phyloP scores from a whole-genome alignment of 2,113 vertebrate genomes.

The Trematomus loennbergii region DNA sequence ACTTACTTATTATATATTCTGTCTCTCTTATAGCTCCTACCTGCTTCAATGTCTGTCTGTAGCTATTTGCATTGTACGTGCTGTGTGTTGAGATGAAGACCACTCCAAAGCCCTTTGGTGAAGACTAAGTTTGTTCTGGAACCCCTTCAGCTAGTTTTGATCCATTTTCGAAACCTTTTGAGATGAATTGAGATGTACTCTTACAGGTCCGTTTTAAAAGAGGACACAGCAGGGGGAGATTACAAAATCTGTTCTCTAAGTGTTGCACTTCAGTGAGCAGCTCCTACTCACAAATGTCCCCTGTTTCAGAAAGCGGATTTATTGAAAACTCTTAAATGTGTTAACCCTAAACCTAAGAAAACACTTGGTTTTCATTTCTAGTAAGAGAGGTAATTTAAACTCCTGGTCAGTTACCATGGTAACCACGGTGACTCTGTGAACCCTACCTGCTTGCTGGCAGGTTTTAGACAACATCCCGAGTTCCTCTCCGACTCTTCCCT shows the following conservation, averaged over 20 bases:
- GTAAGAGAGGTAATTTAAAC: too few relatives aligned
- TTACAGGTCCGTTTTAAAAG: constrained; percentile 31
- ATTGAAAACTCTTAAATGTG: too few relatives aligned
- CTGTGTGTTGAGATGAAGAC: constrained; percentile 37
- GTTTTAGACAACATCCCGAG: too few relatives aligned
- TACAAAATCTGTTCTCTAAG: not conserved
- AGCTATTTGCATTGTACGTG: constrained; percentile 25
- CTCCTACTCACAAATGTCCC: constrained; percentile 13
- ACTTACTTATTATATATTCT: not conserved
- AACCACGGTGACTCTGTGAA: too few relatives aligned
- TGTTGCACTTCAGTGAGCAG: constrained; percentile 7
- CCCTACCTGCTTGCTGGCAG: too few relatives aligned
- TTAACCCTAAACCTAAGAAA: too few relatives aligned
- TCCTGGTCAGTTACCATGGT: too few relatives aligned
- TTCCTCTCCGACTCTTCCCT: too few relatives aligned
- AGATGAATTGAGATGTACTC: constrained; percentile 16
- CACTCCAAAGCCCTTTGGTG: constrained; percentile 54
- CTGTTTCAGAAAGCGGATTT: too few relatives aligned
- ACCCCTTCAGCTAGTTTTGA: constrained; percentile 18
- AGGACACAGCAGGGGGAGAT: constrained; percentile 6
- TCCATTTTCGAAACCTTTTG: constrained; percentile 25
- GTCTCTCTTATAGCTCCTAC: not conserved
- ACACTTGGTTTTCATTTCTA: too few relatives aligned
- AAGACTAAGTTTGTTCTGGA: constrained; percentile 21
- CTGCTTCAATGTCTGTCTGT: constrained; percentile 36